Conservation (phyloP, 2,888 invertebrate genomes). For the Drosophila borborema region DNA sequence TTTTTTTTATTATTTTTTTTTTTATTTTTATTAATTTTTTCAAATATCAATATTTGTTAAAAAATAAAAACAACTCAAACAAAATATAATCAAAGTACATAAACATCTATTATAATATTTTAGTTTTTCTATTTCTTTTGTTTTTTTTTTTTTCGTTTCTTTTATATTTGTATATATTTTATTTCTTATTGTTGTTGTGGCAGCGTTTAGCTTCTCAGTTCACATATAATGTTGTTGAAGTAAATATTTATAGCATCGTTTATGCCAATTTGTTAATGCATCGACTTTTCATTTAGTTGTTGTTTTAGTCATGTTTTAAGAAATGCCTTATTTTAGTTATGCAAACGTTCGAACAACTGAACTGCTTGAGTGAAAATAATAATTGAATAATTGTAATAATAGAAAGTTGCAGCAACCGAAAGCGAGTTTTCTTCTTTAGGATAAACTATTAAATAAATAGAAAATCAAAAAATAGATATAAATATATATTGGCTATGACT, state of each 20-base stretch:
- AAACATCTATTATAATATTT: constrained; percentile 32
- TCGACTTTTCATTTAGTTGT: constrained; percentile 13
- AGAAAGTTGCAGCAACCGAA: constrained; percentile 50
- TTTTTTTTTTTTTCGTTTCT: constrained; percentile 16
- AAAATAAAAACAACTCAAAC: constrained; percentile 54
- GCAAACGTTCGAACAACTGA: constrained; percentile 42
- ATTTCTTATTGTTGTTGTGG: constrained; percentile 62
- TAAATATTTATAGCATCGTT: constrained; percentile 41
- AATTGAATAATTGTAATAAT: constrained; percentile 6
- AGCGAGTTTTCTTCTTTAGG: constrained; percentile 49
- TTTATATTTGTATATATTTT: constrained; percentile 24
- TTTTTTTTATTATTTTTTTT: constrained; percentile 38
- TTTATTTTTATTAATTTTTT: constrained; percentile 37
- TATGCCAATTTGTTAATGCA: constrained; percentile 14
- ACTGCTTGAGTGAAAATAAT: constrained; percentile 37
- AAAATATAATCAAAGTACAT: constrained; percentile 69
- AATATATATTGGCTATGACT: constrained; percentile 39
- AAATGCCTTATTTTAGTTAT: constrained; percentile 64
- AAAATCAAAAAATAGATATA: constrained; percentile 29
- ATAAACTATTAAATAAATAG: constrained; percentile 43
- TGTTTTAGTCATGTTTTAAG: constrained; percentile 38
- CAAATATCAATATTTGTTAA: constrained; percentile 46
- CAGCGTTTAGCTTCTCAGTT: constrained; percentile 80
- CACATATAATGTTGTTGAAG: constrained; percentile 41
- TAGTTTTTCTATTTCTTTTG: constrained; percentile 24